Evolutionary conservation across 2,797 vertebrate genomes (phyloP).

Genomic region (Pseudocheirus occidentalis): DNA sequence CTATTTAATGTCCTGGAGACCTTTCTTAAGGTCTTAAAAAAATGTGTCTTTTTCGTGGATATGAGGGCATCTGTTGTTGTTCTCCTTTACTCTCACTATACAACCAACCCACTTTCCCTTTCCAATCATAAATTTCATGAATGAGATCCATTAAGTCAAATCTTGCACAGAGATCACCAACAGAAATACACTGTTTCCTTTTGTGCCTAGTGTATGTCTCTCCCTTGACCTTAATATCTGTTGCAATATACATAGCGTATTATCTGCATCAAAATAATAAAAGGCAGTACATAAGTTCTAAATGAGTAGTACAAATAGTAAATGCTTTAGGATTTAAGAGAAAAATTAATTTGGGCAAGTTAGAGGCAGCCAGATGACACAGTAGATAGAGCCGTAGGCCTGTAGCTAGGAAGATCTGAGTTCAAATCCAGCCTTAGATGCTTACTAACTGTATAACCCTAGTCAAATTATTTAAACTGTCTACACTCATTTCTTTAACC

Average conservation of each 20-base stretch:
- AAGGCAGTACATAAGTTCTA: neutral
- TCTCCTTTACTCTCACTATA: too few relatives aligned
- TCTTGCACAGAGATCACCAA: neutral
- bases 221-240: neutral
- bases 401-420: neutral
- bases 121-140: neutral
- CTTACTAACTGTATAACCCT: neutral
- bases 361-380: neutral
- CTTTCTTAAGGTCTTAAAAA: neutral
- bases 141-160: neutral
- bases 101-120: neutral
- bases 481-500: neutral
- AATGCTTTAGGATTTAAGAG: neutral
- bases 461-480: neutral
- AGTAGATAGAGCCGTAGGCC: neutral
- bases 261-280: neutral
- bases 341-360: neutral
- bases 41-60: too few relatives aligned
- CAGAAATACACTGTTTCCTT: neutral
- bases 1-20: neutral
- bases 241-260: neutral
- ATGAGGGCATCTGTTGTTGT: too few relatives aligned
- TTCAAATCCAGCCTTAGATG: neutral
- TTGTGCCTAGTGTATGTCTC: neutral
- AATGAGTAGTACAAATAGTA: neutral